Percentiles rank a stretch among this genome's conserved stretches.
Conservation (phyloP, 2,888 invertebrate species). For the Gortyna flavago region DNA sequence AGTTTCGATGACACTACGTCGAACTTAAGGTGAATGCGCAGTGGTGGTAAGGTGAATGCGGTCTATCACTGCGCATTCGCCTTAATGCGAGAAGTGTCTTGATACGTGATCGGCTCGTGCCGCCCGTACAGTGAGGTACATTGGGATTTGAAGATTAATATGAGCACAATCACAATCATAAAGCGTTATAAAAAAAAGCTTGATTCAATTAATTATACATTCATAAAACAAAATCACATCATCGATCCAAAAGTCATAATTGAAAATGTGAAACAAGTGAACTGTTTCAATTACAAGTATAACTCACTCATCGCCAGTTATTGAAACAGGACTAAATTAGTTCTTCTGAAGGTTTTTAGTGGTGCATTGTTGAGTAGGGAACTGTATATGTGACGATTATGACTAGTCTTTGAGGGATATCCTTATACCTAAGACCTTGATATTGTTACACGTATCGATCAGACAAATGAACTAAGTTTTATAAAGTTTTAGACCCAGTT, state of each 20-base stretch:
- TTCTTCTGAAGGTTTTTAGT: slow-evolving; percentile 35
- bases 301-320: slow-evolving; percentile 32
- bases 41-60: no score
- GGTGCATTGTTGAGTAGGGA: slow-evolving; percentile 25
- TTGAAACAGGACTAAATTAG: slow-evolving; percentile 49
- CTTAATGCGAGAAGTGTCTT: no score
- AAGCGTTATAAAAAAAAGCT: no score
- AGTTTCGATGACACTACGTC: neutral
- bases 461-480: neutral
- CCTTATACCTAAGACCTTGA: neutral
- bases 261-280: slow-evolving; percentile 27
- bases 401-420: neutral
- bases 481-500: neutral
- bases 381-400: slow-evolving; percentile 22
- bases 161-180: neutral
- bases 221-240: slow-evolving; percentile 7
- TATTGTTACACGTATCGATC: neutral
- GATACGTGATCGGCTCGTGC: neutral
- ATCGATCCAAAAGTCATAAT: slow-evolving; percentile 13
- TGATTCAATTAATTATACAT: neutral
- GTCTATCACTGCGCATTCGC: no score
- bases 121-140: neutral
- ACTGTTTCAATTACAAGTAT: slow-evolving; percentile 18
- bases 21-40: no score
- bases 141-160: neutral